Base-by-base conservation (phyloP, 2,888 invertebrate genomes). In the Lithophane semibrunnea region DNA sequence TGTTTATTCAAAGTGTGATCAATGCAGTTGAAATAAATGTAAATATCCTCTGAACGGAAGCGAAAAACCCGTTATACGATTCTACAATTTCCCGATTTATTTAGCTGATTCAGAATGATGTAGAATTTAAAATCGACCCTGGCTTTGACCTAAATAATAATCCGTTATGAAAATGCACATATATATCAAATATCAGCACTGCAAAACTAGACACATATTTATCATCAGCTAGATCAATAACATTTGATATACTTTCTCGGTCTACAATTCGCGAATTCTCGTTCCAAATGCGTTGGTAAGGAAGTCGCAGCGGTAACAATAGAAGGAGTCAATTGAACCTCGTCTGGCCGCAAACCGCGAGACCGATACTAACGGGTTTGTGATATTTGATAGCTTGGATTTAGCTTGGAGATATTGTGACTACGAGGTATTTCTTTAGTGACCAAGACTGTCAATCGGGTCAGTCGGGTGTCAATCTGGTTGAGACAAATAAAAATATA, bases 331-430 rank as follows among this genome's bases (percentile, higher is more conserved):
- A 83, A 85, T 74, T 85, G 88, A 83, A 58, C 85, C 77, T 79
- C 64, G 80, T 77, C 81, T 83, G 67, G 73, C 88, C 85, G 63
- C 88, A 86, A 82, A 87, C 87, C 87, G 72, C 87, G 76, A 82
- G 73, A 80, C 65, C 75, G 83, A 88, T 86, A 87, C 73, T 63
- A 67, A 79, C 70, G 75, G 78, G 69, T 73, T 70, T 88, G n/a
- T 83, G 85, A 80, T 86, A 87, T 79, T 65, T 79, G 83, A 87
- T 88, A 79, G 49, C 54, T 54, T 65, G 24, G 75, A 75, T 86
- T 82, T 86, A 24, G 63, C 79, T 79, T 64, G 10, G 37, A 44
- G 66, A 56, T 77, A 68, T 77, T 64, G 74, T 82, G 77, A 42
- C 29, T 37, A 8, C n/a, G 64, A 42, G 21, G 29, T 61, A 61